Base-by-base conservation (phyloP, 1,140 invertebrate species). In the Solenopsis fugax region DNA sequence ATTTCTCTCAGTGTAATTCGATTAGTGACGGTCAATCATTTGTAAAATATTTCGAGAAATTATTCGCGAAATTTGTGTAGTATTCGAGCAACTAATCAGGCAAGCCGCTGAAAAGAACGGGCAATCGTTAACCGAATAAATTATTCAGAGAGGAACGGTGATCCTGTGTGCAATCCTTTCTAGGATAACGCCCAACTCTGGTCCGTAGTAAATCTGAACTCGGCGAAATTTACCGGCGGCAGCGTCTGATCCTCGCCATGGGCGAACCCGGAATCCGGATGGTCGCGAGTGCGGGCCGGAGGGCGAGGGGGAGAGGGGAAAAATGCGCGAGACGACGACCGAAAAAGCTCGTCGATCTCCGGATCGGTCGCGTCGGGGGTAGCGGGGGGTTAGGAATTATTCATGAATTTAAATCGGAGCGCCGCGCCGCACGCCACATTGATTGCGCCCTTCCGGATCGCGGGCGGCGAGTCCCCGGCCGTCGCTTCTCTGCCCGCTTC, bases 331-430 rank as follows among this genome's bases (percentile, higher is more conserved):
- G 48, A 73, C 21, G 69, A 64, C 12, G 24, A 56, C 58, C 16
- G 48, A 71, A 86, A 82, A 50, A 88, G 56, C 86, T 90, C 89
- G 89, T 91, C 65, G 89, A 91, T 90, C 89, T 90, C 90, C 72
- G 86, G 50, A 82, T 37, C 54, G 64, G 29, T 13, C 37, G 80
- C 52, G 60, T 41, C 50, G n/a, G 62, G 34, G 45, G 34, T 29
- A n/a, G 10, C n/a, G 18, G 81, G 52, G 62, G 52, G 67, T 62
- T 21, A 67, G 87, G 92, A 94, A 94, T 94, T 94, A 93, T 94
- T 94, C 93, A 94, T 94, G 93, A 94, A 94, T 93, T 93, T 92
- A 93, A 93, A 92, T 92, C 89, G 88, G 90, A 91, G 86, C 90
- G 90, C 90, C 56, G 18, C 88, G 88, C 90, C 89, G 88, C 90